Evolutionary conservation across 2,797 vertebrate species (phyloP).

Genomic region (Mastacembelus armatus): DNA sequence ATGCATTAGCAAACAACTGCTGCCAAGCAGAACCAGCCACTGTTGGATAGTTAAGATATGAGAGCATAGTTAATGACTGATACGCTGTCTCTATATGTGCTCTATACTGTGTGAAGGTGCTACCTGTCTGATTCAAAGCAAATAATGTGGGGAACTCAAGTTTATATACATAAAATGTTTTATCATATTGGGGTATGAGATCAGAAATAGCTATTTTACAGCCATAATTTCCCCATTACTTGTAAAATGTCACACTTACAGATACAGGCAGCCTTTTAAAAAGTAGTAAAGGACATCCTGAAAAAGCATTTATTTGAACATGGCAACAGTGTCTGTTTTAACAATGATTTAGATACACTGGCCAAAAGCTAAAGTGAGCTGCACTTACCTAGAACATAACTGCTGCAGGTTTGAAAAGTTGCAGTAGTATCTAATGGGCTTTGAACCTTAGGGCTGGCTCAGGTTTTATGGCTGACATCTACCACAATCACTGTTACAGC

Average conservation of each 20-base stretch:
- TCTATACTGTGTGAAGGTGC: conserved; percentile 17
- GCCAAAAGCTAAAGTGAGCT: not conserved
- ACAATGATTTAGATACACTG: conserved; percentile 13
- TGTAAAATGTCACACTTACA: not conserved
- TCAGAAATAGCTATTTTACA: not conserved
- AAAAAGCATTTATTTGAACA: conserved; percentile 7
- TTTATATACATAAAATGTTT: conserved; percentile 3
- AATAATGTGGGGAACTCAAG: not conserved
- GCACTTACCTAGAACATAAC: not conserved
- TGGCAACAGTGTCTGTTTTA: conserved; percentile 7
- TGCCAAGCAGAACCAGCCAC: conserved; percentile 53
- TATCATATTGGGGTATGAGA: not conserved
- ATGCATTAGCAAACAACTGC: conserved; percentile 72
- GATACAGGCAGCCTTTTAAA: too few relatives aligned
- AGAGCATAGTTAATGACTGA: conserved; percentile 69
- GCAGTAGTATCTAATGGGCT: not conserved
- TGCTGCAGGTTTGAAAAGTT: not conserved
- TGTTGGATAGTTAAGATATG: conserved; percentile 48
- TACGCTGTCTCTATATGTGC: not conserved
- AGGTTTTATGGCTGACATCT: not conserved
- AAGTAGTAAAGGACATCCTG: too few relatives aligned
- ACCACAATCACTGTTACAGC: not conserved
- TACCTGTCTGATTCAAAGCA: conserved; percentile 4
- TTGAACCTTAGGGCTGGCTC: not conserved
- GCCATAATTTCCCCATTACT: not conserved